Percentiles rank a stretch among this genome's conserved stretches.
These are phyloP conservation scores for Listronotus oregonensis DNA, from an alignment of 1,140 invertebrate genomes.

Conservation along the genomic window DNA sequence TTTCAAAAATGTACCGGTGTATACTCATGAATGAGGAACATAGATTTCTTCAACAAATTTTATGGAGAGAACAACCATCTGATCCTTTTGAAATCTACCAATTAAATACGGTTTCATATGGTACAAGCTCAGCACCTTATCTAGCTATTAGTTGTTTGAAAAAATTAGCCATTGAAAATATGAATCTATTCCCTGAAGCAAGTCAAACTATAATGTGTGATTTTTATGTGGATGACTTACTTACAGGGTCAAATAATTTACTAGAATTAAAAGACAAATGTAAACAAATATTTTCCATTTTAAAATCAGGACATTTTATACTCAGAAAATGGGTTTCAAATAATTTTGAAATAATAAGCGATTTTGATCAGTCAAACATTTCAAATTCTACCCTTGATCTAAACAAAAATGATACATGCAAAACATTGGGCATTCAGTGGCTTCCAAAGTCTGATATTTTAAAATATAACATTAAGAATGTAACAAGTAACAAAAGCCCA, in stretches of 20 bases:
- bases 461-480: too few relatives aligned
- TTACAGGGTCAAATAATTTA: conserved; percentile 47
- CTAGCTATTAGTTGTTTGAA: conserved; percentile 41
- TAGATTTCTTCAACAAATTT: conserved; percentile 3
- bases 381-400: too few relatives aligned
- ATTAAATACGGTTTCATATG: conserved; percentile 47
- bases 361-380: too few relatives aligned
- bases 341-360: too few relatives aligned
- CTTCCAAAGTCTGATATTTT: too few relatives aligned
- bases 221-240: conserved; percentile 56
- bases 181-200: conserved; percentile 41
- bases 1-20: conserved; percentile 54
- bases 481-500: too few relatives aligned
- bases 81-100: conserved; percentile 43
- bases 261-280: too few relatives aligned
- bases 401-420: too few relatives aligned
- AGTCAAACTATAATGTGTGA: conserved; percentile 44
- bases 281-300: too few relatives aligned
- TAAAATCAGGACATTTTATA: too few relatives aligned
- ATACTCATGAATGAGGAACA: conserved; percentile 30
- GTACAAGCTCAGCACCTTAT: conserved; percentile 41
- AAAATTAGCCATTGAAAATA: conserved; percentile 30
- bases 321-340: too few relatives aligned
- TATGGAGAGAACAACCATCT: conserved; percentile 42
- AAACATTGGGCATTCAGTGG: too few relatives aligned